Evolutionary conservation across 2,113 vertebrate genomes (phyloP), one percentile per base, ranked within the genome.

Genomic region (Saccopteryx bilineata): DNA sequence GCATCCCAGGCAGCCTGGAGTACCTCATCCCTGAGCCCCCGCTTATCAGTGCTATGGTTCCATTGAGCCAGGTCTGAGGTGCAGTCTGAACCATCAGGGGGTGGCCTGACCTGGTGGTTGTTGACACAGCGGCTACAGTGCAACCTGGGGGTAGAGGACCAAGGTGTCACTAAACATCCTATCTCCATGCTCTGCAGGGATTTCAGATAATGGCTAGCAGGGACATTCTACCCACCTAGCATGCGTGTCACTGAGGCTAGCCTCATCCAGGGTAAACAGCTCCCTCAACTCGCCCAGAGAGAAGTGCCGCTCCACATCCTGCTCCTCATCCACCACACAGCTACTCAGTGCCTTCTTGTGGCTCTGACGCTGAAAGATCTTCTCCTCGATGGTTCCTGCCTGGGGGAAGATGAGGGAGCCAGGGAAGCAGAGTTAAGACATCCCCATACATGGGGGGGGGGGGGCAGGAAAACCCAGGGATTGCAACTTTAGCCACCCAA

Each of bases 281-380:
- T 99, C 99, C 95, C 99, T 98, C 68, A 99, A 98, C 93, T 99
- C 99, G 1, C 99, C 99, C 0, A 99, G 98, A 31, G 99, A 99
- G 97, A 99, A 99, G 92, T 99, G 99, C 48, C 99, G 98, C 97
- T 99, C 99, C 65, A 99, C 99, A 28, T 99, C 99, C 97, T 99
- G 99, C 96, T 99, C 99, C 96, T 99, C 99, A 52, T 99, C 99
- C 63, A 99, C 99, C 96, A 99, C 99, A 0, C 99, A 99, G 98
- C 99, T 99, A 98, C 99, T 99, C 96, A 99, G 98, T 9, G 99
- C 99, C 87, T 99, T 99, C 98, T 99, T 99, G 96, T 99, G 99
- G 68, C 99, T 99, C 97, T 99, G 99, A 39, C 99, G 99, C 96
- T 99, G 99, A 90, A 99, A 98, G 97, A 99, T 99, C 98, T 99